Base-by-base conservation (phyloP, 2,888 invertebrate species). In the Lasioglossum pauxillum region DNA sequence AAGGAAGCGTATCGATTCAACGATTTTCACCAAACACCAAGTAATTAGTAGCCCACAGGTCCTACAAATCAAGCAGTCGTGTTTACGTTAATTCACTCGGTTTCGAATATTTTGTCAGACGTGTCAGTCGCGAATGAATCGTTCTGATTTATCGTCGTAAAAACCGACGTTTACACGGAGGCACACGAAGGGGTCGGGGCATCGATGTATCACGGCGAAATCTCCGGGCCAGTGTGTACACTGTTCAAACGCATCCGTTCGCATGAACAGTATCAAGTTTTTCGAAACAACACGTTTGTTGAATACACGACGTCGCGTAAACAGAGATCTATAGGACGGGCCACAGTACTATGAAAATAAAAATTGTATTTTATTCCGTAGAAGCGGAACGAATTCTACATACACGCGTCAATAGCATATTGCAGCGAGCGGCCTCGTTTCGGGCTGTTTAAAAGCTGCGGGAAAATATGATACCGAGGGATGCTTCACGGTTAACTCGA, bases 41-140 rank as follows among this genome's bases (percentile, higher is more conserved):
- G 60, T 5, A 27, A 31, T 64, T 7, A 2, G 16, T 14, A 60
- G 14, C 60, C 5, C 5, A 14, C 23, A 1, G 16, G 1, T 14
- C 14, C 7, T 31, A 0, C 16, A 16, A 31, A 31, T 31, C 64
- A 16, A 27, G 27, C 60, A 7, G 31, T 7, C 16, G 2, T 31
- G 31, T 64, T 27, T 31, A 64, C 12, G 64, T 64, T 64, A 64
- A 64, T 64, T 64, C 64, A 64, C 64, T 64, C 16, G 2, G 31
- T 64, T 27, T 19, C 31, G 31, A 19, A 64, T 64, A 31, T 64
- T 31, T 64, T 31, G 31, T 64, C 31, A 3, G 7, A 76, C 79
- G 71, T 88, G 85, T 84, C 78, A 73, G 75, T 12, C 46, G 1
- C 49, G 89, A 89, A 91, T 90, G 89, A 87, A 38, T 14, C 4